Evolutionary conservation across 2,888 invertebrate species (phyloP), one percentile per base, ranked within the genome.

Genomic region (Epinotia ramella): DNA sequence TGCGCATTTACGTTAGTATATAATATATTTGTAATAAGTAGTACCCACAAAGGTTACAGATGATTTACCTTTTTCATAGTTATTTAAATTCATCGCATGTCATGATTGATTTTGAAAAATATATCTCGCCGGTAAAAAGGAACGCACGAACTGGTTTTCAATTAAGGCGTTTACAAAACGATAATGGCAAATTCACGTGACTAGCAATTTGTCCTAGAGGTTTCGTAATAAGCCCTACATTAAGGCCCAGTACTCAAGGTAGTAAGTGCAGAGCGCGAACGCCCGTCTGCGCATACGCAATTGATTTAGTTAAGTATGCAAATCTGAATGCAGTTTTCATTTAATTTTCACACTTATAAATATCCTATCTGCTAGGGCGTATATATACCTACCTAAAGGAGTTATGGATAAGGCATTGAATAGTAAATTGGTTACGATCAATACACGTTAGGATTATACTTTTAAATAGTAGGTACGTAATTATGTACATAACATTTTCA

Each of bases 141-240:
- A 28, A 9, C 28, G 16, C 20, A 59, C n/a, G 44, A 24, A 28
- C 59, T 59, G 13, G 24, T 57, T 57, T 69, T 59, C 69, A 69
- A 60, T 69, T 46, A 64, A 57, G n/a, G 12, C 18, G 66, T 67
- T 66, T 62, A 66, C 53, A 46, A 72, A 71, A 71, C 57, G 59
- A 49, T 65, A 28, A 64, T 74, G 44, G 46, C 57, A 33, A 69
- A 63, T 44, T 68, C 62, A 68, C 67, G 53, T 44, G 68, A 72
- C 44, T 66, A 69, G 69, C 69, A 76, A 76, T 76, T 76, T 67
- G 66, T 67, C 62, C 72, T 44, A 71, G 46, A 20, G 20, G 44
- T 76, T 71, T 71, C 67, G 72, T 56, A 76, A 76, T 62, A 56
- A 71, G 67, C 63, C 72, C 71, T 76, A 67, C 66, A 67, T 76